A percentile compares a stretch with the other conserved stretches of the same genome.
These are phyloP conservation scores for Oreonectes daqikongensis DNA, from an alignment of 2,797 vertebrate species.

Conservation along the genomic window DNA sequence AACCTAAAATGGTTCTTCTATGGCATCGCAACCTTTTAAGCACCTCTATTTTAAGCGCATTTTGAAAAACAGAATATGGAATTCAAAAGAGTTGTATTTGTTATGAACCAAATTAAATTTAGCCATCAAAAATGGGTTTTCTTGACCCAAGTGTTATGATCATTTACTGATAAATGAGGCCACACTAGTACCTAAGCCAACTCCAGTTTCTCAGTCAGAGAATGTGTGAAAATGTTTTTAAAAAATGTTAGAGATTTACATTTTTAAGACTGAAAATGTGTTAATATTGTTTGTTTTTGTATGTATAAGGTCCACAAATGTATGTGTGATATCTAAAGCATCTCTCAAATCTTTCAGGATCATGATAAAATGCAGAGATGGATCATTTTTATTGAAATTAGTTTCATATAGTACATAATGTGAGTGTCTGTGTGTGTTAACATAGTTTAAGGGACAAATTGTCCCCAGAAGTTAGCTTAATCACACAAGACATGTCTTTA, in stretches of 20 bases:
- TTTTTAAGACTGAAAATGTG: background rate
- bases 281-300: background rate
- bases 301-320: background rate
- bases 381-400: background rate
- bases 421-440: background rate
- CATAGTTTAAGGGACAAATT: background rate
- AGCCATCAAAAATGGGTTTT: no score
- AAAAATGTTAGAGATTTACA: background rate
- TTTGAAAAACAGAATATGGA: no score
- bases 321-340: background rate
- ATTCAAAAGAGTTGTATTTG: no score
- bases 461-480: slow-evolving; percentile 11
- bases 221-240: slow-evolving; percentile 15
- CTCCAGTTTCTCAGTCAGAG: slow-evolving; percentile 14
- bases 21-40: no score
- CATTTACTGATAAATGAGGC: no score
- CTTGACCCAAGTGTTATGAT: no score
- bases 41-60: no score
- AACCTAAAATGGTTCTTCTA: no score
- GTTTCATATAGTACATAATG: background rate
- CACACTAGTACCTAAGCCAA: no score
- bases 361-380: background rate
- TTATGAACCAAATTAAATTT: no score
- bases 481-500: slow-evolving; percentile 3
- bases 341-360: background rate